phyloP scores from a whole-genome alignment of 2,113 vertebrate genomes.

The Cochlearius cochlearius region DNA sequence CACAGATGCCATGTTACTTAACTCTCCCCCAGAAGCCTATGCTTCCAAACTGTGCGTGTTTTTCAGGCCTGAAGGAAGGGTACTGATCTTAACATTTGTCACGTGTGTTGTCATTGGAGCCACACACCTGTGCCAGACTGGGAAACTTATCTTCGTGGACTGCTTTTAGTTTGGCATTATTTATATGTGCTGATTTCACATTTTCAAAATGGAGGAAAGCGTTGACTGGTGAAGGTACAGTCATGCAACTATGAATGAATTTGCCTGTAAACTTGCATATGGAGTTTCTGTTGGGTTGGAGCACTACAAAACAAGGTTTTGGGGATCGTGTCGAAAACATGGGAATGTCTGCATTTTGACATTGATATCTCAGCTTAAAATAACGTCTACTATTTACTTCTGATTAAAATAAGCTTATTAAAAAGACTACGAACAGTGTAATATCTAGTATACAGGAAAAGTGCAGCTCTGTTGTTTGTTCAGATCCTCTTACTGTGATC shows the following conservation, averaged over 20 bases:
- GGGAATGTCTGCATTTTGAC: not conserved
- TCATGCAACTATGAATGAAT: not conserved
- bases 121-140: not conserved
- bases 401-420: slow-evolving; percentile 9
- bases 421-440: not conserved
- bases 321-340: not conserved
- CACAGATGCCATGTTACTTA: not conserved
- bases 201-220: not conserved
- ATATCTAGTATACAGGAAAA: not conserved
- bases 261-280: not conserved
- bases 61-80: not conserved
- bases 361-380: not conserved
- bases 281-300: not conserved
- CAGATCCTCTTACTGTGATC: slow-evolving; percentile 17
- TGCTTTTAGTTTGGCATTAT: not conserved
- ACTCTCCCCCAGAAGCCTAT: not conserved
- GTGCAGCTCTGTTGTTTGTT: not conserved
- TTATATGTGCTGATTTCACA: not conserved
- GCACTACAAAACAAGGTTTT: not conserved
- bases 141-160: too few relatives aligned
- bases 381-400: not conserved
- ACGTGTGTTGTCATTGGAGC: not conserved
- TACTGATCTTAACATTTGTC: not conserved
- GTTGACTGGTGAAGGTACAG: not conserved
- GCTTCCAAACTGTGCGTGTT: not conserved